A percentile compares a stretch with the other conserved stretches of the same genome.
Evolutionary conservation across 2,797 vertebrate species (phyloP).

Genomic region (Galagoides demidoff): DNA sequence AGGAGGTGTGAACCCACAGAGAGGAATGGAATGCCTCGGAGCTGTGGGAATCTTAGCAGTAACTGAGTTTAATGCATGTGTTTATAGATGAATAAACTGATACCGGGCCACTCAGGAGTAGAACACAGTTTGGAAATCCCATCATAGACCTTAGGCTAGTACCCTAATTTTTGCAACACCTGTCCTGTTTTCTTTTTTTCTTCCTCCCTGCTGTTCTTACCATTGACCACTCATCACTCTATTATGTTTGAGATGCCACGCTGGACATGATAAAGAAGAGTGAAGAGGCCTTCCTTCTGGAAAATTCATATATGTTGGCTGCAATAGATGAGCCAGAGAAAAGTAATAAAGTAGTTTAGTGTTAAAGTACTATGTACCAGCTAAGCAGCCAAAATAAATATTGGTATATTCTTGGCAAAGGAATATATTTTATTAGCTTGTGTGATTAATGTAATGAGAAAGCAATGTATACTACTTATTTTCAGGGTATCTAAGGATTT

Average conservation of each 20-base stretch:
- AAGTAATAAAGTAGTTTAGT: conserved; percentile 11
- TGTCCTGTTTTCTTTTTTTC: not conserved
- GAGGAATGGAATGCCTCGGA: not conserved
- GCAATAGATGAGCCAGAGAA: conserved; percentile 48
- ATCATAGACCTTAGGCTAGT: not conserved
- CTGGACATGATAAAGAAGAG: not conserved
- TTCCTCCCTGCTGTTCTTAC: not conserved
- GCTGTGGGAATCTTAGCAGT: not conserved
- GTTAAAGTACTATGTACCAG: conserved; percentile 47
- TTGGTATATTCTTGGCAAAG: conserved; percentile 22
- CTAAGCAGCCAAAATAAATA: conserved; percentile 28
- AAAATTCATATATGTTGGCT: conserved; percentile 15
- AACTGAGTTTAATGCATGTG: not conserved
- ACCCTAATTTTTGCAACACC: not conserved
- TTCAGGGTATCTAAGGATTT: not conserved
- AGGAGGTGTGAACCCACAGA: not conserved
- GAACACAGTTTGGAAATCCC: not conserved
- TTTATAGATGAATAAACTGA: not conserved
- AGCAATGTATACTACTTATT: not conserved
- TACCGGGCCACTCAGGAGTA: no score
- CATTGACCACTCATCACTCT: not conserved
- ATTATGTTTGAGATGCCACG: not conserved
- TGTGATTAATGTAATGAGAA: not conserved
- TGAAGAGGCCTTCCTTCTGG: conserved; percentile 16
- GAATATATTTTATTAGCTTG: not conserved